A percentile compares a stretch with the other conserved stretches of the same genome.
Conservation (phyloP, 2,888 invertebrate genomes). For the Lasioglossum figueresi region DNA sequence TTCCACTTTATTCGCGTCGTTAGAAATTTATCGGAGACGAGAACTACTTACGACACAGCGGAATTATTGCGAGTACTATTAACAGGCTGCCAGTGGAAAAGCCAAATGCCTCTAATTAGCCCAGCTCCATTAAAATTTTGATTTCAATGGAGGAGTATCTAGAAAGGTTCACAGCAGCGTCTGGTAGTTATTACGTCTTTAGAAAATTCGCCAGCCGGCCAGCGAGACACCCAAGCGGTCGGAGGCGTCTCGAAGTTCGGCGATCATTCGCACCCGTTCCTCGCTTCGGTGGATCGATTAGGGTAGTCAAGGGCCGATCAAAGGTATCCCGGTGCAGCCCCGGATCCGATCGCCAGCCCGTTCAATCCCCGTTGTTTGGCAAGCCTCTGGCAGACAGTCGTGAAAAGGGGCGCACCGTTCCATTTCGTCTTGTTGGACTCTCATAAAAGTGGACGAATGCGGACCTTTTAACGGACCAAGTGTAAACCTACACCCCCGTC, state of each 20-base stretch:
- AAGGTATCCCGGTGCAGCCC: slow-evolving; percentile 32
- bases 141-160: background rate
- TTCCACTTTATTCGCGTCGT: background rate
- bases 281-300: slow-evolving; percentile 30
- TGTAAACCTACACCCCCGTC: slow-evolving; percentile 55
- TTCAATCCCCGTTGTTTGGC: slow-evolving; percentile 43
- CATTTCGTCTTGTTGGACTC: slow-evolving; percentile 53
- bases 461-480: slow-evolving; percentile 61
- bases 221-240: background rate
- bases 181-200: background rate
- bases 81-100: background rate
- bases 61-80: background rate
- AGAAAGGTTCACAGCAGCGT: background rate
- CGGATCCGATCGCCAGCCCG: background rate
- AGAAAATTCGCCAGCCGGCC: background rate
- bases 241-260: background rate
- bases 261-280: slow-evolving; percentile 23
- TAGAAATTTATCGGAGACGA: background rate
- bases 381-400: slow-evolving; percentile 19
- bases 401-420: slow-evolving; percentile 37
- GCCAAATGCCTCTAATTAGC: background rate
- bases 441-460: slow-evolving; percentile 54
- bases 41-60: background rate
- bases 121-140: background rate
- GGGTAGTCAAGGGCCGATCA: slow-evolving; percentile 14